Percentiles rank a stretch among this genome's conserved stretches.
phyloP scores from a whole-genome alignment of 2,888 invertebrate species.

The Cheilosia variabilis region DNA sequence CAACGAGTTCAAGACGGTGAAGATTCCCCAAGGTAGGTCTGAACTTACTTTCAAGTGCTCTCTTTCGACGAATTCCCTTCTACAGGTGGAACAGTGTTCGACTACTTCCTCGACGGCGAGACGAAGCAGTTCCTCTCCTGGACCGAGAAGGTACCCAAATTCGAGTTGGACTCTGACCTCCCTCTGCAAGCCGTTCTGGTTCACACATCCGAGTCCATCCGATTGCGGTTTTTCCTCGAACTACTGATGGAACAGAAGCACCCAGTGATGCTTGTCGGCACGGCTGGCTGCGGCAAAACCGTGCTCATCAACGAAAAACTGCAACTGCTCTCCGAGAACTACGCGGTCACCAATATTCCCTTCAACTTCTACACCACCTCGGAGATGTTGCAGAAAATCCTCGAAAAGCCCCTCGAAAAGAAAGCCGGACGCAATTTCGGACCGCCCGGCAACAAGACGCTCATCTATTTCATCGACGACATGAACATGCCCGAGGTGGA shows the following conservation, averaged over 20 bases:
- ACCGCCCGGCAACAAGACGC: slow-evolving; percentile 96
- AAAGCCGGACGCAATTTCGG: slow-evolving; percentile 98
- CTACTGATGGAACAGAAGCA: slow-evolving; percentile 93
- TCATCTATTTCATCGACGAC: slow-evolving; percentile 98
- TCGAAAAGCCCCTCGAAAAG: slow-evolving; percentile 97
- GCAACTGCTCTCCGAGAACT: slow-evolving; percentile 91
- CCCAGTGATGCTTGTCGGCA: slow-evolving; percentile 97
- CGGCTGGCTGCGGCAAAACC: slow-evolving; percentile 97
- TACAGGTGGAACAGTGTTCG: slow-evolving; percentile 95
- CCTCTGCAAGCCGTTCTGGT: slow-evolving; percentile 97
- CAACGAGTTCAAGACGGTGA: slow-evolving; percentile 97
- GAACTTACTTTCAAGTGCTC: no score
- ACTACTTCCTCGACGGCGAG: slow-evolving; percentile 96
- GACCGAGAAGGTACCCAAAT: slow-evolving; percentile 94
- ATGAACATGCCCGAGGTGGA: slow-evolving; percentile 99
- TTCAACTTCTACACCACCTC: slow-evolving; percentile 98
- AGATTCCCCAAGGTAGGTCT: slow-evolving; percentile 88
- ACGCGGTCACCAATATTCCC: slow-evolving; percentile 94
- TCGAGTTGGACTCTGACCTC: slow-evolving; percentile 95
- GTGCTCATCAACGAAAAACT: slow-evolving; percentile 90
- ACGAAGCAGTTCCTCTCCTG: slow-evolving; percentile 95
- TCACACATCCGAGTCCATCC: slow-evolving; percentile 96
- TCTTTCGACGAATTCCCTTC: slow-evolving; percentile 20
- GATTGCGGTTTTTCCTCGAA: slow-evolving; percentile 95
- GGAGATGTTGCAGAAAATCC: slow-evolving; percentile 95